phyloP scores from a whole-genome alignment of 2,113 vertebrate genomes.

The Noctilio leporinus region DNA sequence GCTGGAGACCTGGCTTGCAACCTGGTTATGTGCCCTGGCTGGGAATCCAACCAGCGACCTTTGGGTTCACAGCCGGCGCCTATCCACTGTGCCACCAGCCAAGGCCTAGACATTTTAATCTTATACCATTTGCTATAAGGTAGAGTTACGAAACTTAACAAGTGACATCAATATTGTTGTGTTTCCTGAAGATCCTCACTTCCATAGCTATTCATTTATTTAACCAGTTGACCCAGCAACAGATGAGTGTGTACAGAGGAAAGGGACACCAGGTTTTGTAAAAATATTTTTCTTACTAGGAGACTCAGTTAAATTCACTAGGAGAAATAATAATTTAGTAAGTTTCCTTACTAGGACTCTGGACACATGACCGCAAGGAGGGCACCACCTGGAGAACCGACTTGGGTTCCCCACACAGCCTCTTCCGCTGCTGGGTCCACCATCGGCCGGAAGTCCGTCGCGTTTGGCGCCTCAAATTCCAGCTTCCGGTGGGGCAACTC shows the following conservation, averaged over 20 bases:
- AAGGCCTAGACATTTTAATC: too few species aligned
- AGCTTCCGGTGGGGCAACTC: neutral
- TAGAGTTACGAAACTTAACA: neutral
- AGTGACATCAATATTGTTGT: neutral
- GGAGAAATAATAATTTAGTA: neutral
- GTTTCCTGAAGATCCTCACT: neutral
- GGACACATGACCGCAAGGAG: rapidly evolving
- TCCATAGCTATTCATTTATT: neutral
- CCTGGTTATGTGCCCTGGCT: too few species aligned
- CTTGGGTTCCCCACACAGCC: too few species aligned
- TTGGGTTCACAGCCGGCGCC: too few species aligned
- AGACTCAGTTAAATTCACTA: neutral
- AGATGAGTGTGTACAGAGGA: neutral
- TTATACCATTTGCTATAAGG: too few species aligned
- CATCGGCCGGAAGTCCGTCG: rapidly evolving
- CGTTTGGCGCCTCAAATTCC: rapidly evolving
- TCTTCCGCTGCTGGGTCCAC: rapidly evolving
- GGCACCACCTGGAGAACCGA: rapidly evolving
- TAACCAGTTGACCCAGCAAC: neutral
- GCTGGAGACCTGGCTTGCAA: too few species aligned
- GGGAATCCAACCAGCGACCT: too few species aligned
- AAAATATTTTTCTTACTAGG: neutral
- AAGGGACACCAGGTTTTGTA: neutral
- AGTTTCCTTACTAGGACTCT: neutral
- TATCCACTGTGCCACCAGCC: too few species aligned